phyloP scores from a whole-genome alignment of 1,140 invertebrate species.

The Calycopis cecrops region DNA sequence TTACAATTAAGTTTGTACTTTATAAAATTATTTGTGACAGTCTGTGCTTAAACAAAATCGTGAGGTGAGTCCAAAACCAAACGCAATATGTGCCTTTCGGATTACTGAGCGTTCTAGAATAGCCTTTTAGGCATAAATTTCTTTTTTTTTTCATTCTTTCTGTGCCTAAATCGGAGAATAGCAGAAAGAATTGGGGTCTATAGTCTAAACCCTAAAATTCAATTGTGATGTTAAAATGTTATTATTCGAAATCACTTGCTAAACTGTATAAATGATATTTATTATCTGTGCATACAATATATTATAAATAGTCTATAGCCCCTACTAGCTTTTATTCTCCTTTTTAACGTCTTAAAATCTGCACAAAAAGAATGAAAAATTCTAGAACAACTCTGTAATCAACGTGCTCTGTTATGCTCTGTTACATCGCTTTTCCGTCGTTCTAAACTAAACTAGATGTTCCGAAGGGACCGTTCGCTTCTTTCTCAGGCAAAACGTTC shows the following conservation, averaged over 20 bases:
- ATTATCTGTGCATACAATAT: too few species aligned
- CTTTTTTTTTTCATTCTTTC: not conserved
- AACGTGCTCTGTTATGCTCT: not conserved
- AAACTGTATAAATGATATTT: too few species aligned
- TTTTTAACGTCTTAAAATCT: too few species aligned
- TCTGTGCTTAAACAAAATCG: conserved; percentile 2
- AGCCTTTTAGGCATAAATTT: not conserved
- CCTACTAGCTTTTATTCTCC: too few species aligned
- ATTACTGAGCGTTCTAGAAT: not conserved
- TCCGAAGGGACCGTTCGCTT: conserved; percentile 48
- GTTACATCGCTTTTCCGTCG: not conserved
- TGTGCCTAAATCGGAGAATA: not conserved
- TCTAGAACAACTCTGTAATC: not conserved
- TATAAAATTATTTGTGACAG: conserved; percentile 12
- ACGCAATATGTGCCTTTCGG: not conserved
- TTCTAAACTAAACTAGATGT: conserved; percentile 66
- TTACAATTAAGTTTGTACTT: conserved; percentile 19
- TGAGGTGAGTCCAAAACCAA: conserved; percentile 1
- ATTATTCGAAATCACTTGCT: too few species aligned
- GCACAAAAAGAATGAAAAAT: too few species aligned
- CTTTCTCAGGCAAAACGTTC: conserved; percentile 43
- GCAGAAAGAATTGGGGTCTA: too few species aligned
- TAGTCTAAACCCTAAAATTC: too few species aligned
- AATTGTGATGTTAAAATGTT: too few species aligned
- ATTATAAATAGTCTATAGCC: too few species aligned